Evolutionary conservation across 2,888 invertebrate species (phyloP).

Genomic region (Schrankia costaestrigalis): DNA sequence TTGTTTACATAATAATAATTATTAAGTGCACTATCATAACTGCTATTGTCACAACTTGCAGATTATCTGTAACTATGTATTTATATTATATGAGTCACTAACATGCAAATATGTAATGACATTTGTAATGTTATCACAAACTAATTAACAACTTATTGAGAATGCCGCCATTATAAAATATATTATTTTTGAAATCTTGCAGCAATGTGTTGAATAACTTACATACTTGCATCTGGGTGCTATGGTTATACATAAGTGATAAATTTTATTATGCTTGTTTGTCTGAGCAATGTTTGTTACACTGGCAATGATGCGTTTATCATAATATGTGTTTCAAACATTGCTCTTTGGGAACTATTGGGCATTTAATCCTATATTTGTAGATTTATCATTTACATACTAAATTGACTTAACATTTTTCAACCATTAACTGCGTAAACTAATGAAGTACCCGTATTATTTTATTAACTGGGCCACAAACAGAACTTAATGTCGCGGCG

Average conservation of each 20-base stretch:
- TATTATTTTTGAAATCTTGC: slow-evolving; percentile 51
- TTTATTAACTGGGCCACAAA: slow-evolving; percentile 71
- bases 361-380: slow-evolving; percentile 80
- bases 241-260: slow-evolving; percentile 79
- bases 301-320: slow-evolving; percentile 19
- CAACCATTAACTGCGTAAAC: slow-evolving; percentile 80
- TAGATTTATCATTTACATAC: slow-evolving; percentile 79
- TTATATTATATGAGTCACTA: slow-evolving; percentile 81
- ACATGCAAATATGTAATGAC: slow-evolving; percentile 80
- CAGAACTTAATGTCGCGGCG: slow-evolving; percentile 68
- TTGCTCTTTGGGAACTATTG: slow-evolving; percentile 78
- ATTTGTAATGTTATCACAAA: slow-evolving; percentile 66
- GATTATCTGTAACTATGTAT: slow-evolving; percentile 79
- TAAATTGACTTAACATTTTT: slow-evolving; percentile 79
- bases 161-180: slow-evolving; percentile 66
- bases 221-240: slow-evolving; percentile 81
- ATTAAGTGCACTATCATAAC: slow-evolving; percentile 78
- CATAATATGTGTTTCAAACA: slow-evolving; percentile 49
- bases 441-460: slow-evolving; percentile 73
- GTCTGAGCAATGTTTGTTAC: slow-evolving; percentile 63
- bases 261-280: slow-evolving; percentile 76
- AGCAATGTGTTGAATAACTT: slow-evolving; percentile 70
- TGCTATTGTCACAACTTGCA: slow-evolving; percentile 75
- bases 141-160: slow-evolving; percentile 65
- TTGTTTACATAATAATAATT: slow-evolving; percentile 71